Base-by-base conservation (phyloP, 2,888 invertebrate genomes). In the Platycnemis pennipes region DNA sequence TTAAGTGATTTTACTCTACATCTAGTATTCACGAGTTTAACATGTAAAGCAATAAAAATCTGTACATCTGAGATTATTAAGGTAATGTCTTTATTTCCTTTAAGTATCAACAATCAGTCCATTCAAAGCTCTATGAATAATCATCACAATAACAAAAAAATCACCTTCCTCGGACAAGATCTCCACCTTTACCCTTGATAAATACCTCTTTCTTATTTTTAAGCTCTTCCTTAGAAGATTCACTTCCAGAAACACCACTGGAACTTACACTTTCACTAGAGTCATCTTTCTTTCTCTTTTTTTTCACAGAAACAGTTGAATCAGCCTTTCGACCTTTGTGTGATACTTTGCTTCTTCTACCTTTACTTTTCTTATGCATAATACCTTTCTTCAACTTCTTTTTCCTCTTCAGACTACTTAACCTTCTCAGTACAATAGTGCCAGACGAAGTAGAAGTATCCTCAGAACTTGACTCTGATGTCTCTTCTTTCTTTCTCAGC, bases 391-490 rank as follows among this genome's bases (percentile, higher is more conserved):
- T 91, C 2, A 44, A 42, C 63, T 91, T 91, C 44, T 91, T 91
- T 44, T 63, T 91, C 42, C 16, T 63, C n/a, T 56, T 31, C 37
- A 45, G 44, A 91, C 69, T 44, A 42, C 4, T 16, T 2, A 44
- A 3, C n/a, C 69, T 91, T 13, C n/a, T 56, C 3, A 44, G 63
- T 26, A 13, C 42, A 42, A 44, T n/a, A 16, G 63, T 37, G 7
- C 69, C 63, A 45, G 91, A 63, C 0, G 91, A 91, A 45, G 91
- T 69, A 4, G 89, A 89, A 13, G 91, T 53, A 13, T 91, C 91
- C n/a, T 91, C 91, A 44, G 91, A 91, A 44, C 44, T 69, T 91
- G 91, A 91, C 26, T 91, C 91, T 26, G 63, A 91, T 4, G 63
- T 45, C 22, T 91, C 63, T 26, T 44, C 49, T 7, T 69, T 91